Base-by-base conservation (phyloP, 2,113 vertebrate genomes). In the Periophthalmus modestus region DNA sequence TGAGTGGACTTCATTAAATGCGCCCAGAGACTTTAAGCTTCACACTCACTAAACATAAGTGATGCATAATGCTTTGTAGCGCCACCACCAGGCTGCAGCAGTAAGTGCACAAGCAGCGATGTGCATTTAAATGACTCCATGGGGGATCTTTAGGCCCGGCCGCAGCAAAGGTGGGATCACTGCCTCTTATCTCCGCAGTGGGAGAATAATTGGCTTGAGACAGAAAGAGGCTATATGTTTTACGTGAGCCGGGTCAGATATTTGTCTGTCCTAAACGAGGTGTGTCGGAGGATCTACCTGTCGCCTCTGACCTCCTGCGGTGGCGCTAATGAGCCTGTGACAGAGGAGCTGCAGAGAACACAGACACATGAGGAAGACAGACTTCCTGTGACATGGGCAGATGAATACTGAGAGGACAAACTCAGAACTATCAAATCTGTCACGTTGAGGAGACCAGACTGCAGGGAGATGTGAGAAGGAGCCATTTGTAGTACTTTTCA, bases 191-290 rank as follows among this genome's bases (percentile, higher is more conserved):
- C 67, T 65, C 63, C 65, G 52, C 66, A 69, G 77, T 47, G 57
- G 75, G 52, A 62, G 85, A 87, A 83, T 88, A 89, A 93, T 90
- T 89, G 87, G 74, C 85, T 85, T 85, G 84, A 81, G 77, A 80
- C 28, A 28, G 69, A 83, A 68, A 78, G 75, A 81, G 71, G 4
- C 57, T 77, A 47, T 85, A 71, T 71, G 68, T 74, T 91, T 92
- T 88, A 43, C 82, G 77, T 89, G 74, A 78, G 61, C 78, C 50
- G 34, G 71, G 55, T 15, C 74, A 78, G 72, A 71, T 85, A 90
- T 93, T 89, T 87, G 88, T 91, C 76, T 77, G 74, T 43, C 76
- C 75, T 87, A 91, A 91, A 88, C 89, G 78, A 86, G 72, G 76
- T 88, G 85, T 88, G 86, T 87, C 83, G 85, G 83, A 82, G 84